These are phyloP conservation scores for Poecilia gillii DNA, from an alignment of 2,797 vertebrate species.

Conservation along the genomic window DNA sequence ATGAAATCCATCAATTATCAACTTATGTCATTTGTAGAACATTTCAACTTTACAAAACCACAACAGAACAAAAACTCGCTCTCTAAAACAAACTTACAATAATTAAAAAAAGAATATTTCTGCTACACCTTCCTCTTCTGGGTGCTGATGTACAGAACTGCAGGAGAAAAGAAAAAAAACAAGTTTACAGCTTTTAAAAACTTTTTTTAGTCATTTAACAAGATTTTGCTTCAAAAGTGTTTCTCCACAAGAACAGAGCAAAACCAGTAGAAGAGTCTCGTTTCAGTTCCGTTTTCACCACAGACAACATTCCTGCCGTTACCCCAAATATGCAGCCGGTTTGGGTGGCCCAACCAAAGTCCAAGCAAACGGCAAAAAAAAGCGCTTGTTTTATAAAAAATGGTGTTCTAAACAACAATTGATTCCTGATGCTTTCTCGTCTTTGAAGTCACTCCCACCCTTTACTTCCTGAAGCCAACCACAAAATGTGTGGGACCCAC, in stretches of 20 bases:
- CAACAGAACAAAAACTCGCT: conserved; percentile 39
- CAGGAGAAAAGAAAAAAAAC: conserved; percentile 8
- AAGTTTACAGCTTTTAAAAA: not conserved
- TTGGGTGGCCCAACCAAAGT: not conserved
- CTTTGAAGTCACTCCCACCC: conserved; percentile 17
- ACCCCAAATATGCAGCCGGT: not conserved
- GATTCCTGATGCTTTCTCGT: conserved; percentile 2
- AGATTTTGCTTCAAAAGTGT: not conserved
- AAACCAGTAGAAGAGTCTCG: not conserved
- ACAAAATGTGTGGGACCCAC: conserved; percentile 14
- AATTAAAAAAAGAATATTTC: conserved; percentile 25
- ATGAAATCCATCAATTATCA: conserved; percentile 70
- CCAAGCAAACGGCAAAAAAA: not conserved
- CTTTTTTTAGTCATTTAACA: not conserved
- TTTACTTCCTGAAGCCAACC: conserved; percentile 7
- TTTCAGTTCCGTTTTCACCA: not conserved
- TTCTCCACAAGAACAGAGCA: not conserved
- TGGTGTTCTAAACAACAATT: conserved; percentile 8
- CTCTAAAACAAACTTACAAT: conserved; percentile 38
- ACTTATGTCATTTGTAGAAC: conserved; percentile 52
- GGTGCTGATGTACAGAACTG: conserved; percentile 99
- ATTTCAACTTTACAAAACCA: conserved; percentile 53
- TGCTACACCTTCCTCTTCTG: conserved; percentile 98
- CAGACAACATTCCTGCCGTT: not conserved
- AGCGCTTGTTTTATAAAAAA: not conserved